Percentiles rank a stretch among this genome's conserved stretches.
Conservation (phyloP, 2,888 invertebrate species). For the Corbicula japonica region DNA sequence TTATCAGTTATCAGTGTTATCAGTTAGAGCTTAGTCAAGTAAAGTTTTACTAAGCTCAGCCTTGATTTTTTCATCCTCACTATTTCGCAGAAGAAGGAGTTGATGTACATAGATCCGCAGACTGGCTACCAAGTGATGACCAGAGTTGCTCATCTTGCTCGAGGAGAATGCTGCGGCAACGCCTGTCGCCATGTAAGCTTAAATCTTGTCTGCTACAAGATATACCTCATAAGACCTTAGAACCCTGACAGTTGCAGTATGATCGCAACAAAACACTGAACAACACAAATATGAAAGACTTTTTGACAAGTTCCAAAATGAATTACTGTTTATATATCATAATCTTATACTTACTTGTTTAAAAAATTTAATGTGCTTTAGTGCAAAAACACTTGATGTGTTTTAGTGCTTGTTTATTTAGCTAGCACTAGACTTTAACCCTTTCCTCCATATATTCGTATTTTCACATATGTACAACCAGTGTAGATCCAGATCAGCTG, state of each 20-base stretch:
- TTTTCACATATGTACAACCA: too few species aligned
- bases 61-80: background rate
- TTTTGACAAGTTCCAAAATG: background rate
- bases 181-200: conserved; percentile 78
- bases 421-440: too few species aligned
- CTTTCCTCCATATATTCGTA: too few species aligned
- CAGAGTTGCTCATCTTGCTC: conserved; percentile 71
- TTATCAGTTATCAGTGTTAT: too few species aligned
- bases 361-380: too few species aligned
- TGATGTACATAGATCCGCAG: conserved; percentile 71
- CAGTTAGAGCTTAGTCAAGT: too few species aligned
- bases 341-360: background rate
- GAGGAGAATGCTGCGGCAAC: conserved; percentile 79
- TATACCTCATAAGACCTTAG: background rate
- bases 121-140: conserved; percentile 78
- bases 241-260: background rate
- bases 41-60: too few species aligned
- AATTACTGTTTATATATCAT: background rate
- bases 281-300: background rate
- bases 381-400: too few species aligned
- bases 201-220: background rate
- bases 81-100: conserved; percentile 64
- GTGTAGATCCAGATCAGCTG: too few species aligned
- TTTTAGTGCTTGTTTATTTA: too few species aligned
- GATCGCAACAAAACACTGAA: background rate